Evolutionary conservation across 2,888 invertebrate genomes (phyloP), one percentile per base, ranked within the genome.

Genomic region (Eupithecia exiguata): DNA sequence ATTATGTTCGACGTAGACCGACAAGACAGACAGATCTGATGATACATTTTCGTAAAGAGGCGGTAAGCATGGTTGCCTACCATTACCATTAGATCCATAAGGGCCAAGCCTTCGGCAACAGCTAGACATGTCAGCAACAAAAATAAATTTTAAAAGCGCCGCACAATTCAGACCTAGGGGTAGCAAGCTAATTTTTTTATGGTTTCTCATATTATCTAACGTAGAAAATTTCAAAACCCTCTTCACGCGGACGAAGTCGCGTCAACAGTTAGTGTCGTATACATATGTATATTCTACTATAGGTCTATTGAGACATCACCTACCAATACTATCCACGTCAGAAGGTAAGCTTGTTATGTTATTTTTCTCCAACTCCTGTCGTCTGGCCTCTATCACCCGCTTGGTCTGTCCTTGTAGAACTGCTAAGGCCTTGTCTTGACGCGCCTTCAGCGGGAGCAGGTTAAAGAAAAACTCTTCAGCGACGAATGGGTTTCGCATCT

Each of bases 401-500:
- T 84, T 88, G 0, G 92, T 91, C 46, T 90, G 89, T 1, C 83
- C 83, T 73, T 95, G 95, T 1, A 95, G 80, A 5, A 92, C 80
- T 14, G 86, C 83, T n/a, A 95, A 72, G 0, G 91, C 89, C 65
- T 89, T 85, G 12, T 89, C 91, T 83, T 96, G 95, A 16, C 93
- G 91, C 71, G 91, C 93, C 16, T 96, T 97, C 69, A 95, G 89
- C 10, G 90, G 86, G 0, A 96, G 91, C 18, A 96, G 87, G 75
- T 95, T 93, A 74, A 92, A 93, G 9, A 90, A 71, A 0, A 78
- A 18, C 16, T 91, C 87, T 3, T 81, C 79, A 12, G 84, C 86
- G 5, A 89, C 46, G 35, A 91, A 83, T 0, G 87, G 84, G 72
- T 91, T 89, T 21, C 88, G 82, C 85, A 89, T 89, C 71, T 90